Evolutionary conservation across 2,797 vertebrate species (phyloP), one percentile per base, ranked within the genome.

Genomic region (Sciaenops ocellatus): DNA sequence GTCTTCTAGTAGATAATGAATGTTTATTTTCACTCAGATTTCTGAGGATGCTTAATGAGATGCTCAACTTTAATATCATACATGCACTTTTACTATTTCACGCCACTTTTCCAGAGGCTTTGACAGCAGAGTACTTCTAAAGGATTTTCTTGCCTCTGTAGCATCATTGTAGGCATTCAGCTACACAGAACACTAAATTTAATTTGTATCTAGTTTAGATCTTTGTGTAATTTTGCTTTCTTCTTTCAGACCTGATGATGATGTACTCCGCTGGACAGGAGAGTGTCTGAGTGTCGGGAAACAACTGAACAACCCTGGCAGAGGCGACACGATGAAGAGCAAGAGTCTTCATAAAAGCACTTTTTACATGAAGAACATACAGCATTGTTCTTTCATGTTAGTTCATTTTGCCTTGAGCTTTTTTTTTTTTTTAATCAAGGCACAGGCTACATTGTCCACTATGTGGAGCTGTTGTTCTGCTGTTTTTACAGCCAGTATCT

Each of bases 391-490:
- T 3, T 16, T 63, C 22, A 5, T 30, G 9, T 63, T 62, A 16
- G 4, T n/a, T 12, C 28, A 38, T 56, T 48, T 30, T 10, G 13
- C 34, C 34, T 42, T 60, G 44, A 55, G 12, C 3, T 61, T 24
- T 26, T 8, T 42, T 12, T 26, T 28, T 22, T 8, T 47, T 12
- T n/a, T n/a, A n/a, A 15, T 30, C 0, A 17, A 63, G 2, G 46
- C 28, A 34, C 50, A 18, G 4, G 8, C 26, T 30, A 1, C 7
- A 1, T 28, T 34, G 26, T 70, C 90, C 93, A 94, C 91, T 13
- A 17, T 30, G 90, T 85, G 92, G 90, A 30, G 91, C 90, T 83
- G 64, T 78, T 71, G 86, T 24, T 71, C 66, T 76, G 59, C 59
- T 2, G 24, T 68, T 51, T 66, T 1, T 17, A 11, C 56, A 48